A percentile compares a stretch with the other conserved stretches of the same genome.
phyloP scores from a whole-genome alignment of 30 jellyfish, hydroid and myxozoan genomes.

The Catostylus mosaicus region DNA sequence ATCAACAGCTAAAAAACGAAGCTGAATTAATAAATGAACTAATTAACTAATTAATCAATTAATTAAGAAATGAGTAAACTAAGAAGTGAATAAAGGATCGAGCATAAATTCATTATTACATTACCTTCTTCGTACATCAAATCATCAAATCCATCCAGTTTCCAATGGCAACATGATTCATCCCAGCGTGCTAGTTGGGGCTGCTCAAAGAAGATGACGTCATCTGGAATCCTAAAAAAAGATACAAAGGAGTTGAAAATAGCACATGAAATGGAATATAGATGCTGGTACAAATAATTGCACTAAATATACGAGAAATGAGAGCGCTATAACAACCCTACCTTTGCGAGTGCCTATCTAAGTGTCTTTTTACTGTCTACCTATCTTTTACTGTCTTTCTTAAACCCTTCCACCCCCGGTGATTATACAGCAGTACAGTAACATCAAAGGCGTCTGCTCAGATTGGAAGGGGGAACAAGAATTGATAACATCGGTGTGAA shows the following conservation, averaged over 20 bases:
- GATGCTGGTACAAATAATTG: too few species aligned
- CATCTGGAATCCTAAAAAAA: slow-evolving; percentile 54
- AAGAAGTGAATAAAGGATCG: not conserved
- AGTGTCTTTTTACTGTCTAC: too few species aligned
- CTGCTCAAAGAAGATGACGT: slow-evolving; percentile 77
- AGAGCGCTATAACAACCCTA: too few species aligned
- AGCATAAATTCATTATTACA: not conserved
- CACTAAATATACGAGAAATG: too few species aligned
- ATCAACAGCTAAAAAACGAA: too few species aligned
- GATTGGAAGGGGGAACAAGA: too few species aligned
- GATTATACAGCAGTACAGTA: too few species aligned
- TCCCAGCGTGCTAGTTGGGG: slow-evolving; percentile 99
- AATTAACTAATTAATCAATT: not conserved
- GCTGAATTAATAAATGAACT: not conserved
- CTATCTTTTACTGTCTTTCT: too few species aligned
- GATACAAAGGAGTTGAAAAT: not conserved
- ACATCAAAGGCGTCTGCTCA: too few species aligned
- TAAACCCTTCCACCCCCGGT: too few species aligned
- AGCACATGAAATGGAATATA: not conserved
- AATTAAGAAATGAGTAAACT: not conserved
- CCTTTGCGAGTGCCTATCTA: too few species aligned
- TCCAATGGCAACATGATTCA: slow-evolving; percentile 87
- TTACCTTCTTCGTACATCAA: slow-evolving; percentile 80
- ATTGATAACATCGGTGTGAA: too few species aligned
- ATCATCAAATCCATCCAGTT: slow-evolving; percentile 78